Conservation (phyloP, 1,140 invertebrate genomes). For the Scylla paramamosain region DNA sequence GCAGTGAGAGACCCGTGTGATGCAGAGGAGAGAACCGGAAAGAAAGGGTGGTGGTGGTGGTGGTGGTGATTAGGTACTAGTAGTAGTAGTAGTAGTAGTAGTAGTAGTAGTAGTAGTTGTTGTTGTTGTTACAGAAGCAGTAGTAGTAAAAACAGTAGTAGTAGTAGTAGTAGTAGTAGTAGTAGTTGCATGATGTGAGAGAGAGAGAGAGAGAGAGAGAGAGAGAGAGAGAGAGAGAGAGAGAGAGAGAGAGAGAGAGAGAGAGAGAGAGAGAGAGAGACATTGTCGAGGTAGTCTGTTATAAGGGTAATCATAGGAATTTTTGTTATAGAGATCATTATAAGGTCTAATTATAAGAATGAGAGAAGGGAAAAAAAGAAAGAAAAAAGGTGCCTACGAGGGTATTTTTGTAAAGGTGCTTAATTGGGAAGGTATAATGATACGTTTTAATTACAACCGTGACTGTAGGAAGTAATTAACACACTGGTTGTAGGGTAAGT, state of each 20-base stretch:
- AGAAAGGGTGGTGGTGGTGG: background rate
- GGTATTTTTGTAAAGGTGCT: background rate
- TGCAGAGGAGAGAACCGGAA: background rate
- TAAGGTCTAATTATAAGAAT: background rate
- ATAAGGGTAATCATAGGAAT: background rate
- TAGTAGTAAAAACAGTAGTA: no score
- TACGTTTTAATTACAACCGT: background rate
- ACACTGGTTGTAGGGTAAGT: background rate
- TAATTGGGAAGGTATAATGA: background rate
- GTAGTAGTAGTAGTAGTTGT: no score
- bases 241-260: background rate
- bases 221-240: background rate
- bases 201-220: background rate
- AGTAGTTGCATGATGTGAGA: no score
- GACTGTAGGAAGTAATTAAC: background rate
- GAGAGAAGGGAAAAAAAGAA: background rate
- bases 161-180: no score
- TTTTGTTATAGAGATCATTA: constrained; percentile 1
- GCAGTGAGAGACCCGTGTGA: background rate
- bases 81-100: no score
- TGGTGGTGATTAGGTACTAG: no score
- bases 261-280: background rate
- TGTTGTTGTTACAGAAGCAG: no score
- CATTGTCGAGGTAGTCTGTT: background rate
- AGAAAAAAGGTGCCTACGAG: background rate